Evolutionary conservation across 2,888 invertebrate genomes (phyloP).

Genomic region (Chelonus formosanus): DNA sequence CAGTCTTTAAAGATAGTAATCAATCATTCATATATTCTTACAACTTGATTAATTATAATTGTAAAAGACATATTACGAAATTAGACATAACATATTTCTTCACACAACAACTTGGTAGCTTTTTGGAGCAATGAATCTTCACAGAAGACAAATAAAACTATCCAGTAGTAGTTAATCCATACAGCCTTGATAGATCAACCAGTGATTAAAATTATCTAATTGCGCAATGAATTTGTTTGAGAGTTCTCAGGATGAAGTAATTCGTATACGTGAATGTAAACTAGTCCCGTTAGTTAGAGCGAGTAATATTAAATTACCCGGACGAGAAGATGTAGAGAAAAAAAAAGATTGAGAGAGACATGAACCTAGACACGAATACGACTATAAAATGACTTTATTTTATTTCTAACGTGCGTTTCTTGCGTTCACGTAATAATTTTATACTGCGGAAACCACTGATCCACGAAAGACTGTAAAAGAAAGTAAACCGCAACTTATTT

Average conservation of each 20-base stretch:
- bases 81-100: too few species aligned
- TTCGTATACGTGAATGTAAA: slow-evolving; percentile 24
- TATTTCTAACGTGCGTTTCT: neutral
- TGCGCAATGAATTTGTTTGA: slow-evolving; percentile 24
- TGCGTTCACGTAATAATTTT: slow-evolving; percentile 16
- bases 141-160: too few species aligned
- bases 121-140: too few species aligned
- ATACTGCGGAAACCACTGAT: slow-evolving; percentile 24
- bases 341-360: slow-evolving; percentile 4
- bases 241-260: slow-evolving; percentile 25
- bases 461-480: slow-evolving; percentile 5
- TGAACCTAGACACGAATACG: neutral
- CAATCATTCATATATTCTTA: too few species aligned
- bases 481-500: slow-evolving; percentile 15
- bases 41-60: too few species aligned
- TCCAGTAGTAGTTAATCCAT: too few species aligned
- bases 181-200: slow-evolving; percentile 20
- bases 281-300: slow-evolving; percentile 27
- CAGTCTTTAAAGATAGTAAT: too few species aligned
- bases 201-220: slow-evolving; percentile 18
- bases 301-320: slow-evolving; percentile 30
- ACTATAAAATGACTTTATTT: neutral
- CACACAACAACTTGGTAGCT: too few species aligned
- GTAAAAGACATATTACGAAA: too few species aligned
- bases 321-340: slow-evolving; percentile 9